Evolutionary conservation across 2,797 vertebrate species (phyloP).

Genomic region (Mus spretus): DNA sequence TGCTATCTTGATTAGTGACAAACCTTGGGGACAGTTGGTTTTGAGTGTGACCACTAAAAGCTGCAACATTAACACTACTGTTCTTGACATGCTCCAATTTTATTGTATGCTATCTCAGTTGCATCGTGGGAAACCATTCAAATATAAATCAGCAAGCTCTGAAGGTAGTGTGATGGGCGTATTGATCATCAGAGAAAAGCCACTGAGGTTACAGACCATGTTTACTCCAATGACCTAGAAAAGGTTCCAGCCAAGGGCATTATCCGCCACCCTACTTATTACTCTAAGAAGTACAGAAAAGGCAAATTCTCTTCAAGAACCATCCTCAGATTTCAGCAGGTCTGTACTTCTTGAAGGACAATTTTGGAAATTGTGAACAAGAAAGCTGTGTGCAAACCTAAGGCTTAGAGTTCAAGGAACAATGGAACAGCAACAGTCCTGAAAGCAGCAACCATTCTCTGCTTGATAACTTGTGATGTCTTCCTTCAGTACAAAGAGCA

Average conservation of each 20-base stretch:
- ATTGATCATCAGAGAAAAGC: background rate
- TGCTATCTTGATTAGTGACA: background rate
- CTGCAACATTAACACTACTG: background rate
- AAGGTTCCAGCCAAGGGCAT: background rate
- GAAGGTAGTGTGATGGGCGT: background rate
- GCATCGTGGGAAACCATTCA: background rate
- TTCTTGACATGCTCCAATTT: background rate
- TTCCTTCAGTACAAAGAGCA: background rate
- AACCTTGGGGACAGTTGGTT: background rate
- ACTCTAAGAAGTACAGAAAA: background rate
- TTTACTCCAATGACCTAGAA: background rate
- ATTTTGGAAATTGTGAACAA: background rate
- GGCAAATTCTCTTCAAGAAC: background rate
- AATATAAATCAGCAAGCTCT: background rate
- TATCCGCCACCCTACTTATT: background rate
- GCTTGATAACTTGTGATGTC: background rate
- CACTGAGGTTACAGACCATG: background rate
- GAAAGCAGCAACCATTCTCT: background rate
- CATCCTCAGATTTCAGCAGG: background rate
- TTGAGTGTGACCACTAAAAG: background rate
- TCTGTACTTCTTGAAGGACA: background rate
- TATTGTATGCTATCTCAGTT: slow-evolving; percentile 8
- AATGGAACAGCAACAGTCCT: background rate
- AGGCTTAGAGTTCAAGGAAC: background rate
- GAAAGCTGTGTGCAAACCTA: background rate